These are phyloP conservation scores for Calidris pugnax DNA, from an alignment of 2,113 vertebrate species.

Conservation along the genomic window DNA sequence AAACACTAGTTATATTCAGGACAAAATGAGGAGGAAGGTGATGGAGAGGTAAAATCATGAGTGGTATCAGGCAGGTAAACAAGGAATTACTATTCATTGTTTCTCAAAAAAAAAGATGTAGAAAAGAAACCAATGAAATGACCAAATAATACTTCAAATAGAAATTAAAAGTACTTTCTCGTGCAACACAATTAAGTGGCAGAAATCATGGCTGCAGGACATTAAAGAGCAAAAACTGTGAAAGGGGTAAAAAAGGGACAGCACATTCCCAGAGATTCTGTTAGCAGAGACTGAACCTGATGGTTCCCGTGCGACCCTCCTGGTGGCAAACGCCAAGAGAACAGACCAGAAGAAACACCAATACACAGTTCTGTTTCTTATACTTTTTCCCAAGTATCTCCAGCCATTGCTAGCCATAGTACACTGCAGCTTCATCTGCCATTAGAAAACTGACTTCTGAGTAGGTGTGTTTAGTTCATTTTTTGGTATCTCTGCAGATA, in stretches of 20 bases:
- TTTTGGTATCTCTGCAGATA: not conserved
- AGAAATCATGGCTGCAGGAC: not conserved
- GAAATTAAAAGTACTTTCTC: not conserved
- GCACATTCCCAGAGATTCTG: not conserved
- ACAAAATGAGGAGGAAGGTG: not conserved
- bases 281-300: not conserved
- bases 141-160: not conserved
- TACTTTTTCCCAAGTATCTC: not conserved
- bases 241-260: not conserved
- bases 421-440: not conserved
- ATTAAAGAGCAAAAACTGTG: not conserved
- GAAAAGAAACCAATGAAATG: not conserved
- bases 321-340: not conserved
- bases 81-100: not conserved
- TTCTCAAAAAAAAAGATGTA: not conserved
- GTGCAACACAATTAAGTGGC: not conserved
- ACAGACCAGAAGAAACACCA: not conserved
- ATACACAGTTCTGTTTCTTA: not conserved
- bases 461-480: not conserved
- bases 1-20: not conserved
- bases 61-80: not conserved
- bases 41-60: not conserved
- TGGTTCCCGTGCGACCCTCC: rapidly evolving
- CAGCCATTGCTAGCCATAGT: not conserved
- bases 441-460: not conserved